Base-by-base conservation (phyloP, 2,113 vertebrate species). In the Vicugna pacos region DNA sequence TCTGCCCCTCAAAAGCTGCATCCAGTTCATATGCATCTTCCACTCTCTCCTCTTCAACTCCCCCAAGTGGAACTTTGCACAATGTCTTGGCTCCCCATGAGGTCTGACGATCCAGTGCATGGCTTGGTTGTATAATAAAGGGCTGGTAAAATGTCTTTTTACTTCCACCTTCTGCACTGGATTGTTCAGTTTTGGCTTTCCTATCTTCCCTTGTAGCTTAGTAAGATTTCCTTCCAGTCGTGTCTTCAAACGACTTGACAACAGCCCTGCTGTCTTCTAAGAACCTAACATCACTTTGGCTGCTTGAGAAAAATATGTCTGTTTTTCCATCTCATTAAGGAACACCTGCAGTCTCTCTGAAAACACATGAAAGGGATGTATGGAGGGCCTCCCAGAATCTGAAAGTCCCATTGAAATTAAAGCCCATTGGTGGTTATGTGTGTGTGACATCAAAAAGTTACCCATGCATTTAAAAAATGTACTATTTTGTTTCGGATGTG, bases 391-490 rank as follows among this genome's bases (percentile, higher is more conserved):
- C 62, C 62, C 22, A 42, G 93, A 95, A 89, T 56, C 46, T 50
- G 67, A 69, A 85, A 85, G 35, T 75, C 62, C n/a, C 52, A 7
- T 56, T 64, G 48, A 94, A 92, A 93, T 91, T 52, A 91, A 81
- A 76, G 52, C 22, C 73, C 67, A 77, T 93, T 95, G 73, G 42
- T 73, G 67, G 82, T 91, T 93, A 42, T 42, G 38, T 42, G 38
- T 86, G 60, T 16, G 35, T 92, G 72, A 93, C 90, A 87, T 92
- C 92, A 93, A 96, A 97, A 72, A 88, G 32, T 79, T 73, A 48
- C 24, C 35, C 30, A 9, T 32, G 76, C 60, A 82, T 90, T 95
- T 91, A 54, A 94, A 95, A 90, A 81, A 96, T 42, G 32, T 19
- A 69, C 67, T 28, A 14, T 91, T 96, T 96, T 94, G 81, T 89